Base-by-base conservation (phyloP, 2,888 invertebrate genomes). In the Hirtodrosophila duncani region DNA sequence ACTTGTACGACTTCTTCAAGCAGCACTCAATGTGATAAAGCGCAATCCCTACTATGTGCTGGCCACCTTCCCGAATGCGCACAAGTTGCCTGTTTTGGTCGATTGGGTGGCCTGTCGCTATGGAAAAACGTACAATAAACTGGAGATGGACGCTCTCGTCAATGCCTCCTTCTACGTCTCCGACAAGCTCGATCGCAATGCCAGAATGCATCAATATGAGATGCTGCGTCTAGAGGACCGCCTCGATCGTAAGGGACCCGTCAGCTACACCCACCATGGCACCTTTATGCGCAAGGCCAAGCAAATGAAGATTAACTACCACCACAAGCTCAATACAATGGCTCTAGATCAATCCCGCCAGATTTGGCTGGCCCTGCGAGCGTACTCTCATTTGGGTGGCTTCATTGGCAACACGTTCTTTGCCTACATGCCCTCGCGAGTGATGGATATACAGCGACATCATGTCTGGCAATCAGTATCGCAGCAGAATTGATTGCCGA, bases 51-150 rank as follows among this genome's bases (percentile, higher is more conserved):
- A 68, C 17, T 83, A 53, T 39, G 83, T 84, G 0, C 33, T 84
- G n/a, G 83, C 65, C 2, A 56, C 74, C 1, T 31, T 84, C 2
- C 82, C 83, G 4, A 65, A 83, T 53, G 80, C 63, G 0, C 66
- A 84, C 26, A 71, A 65, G 31, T 11, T 71, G 16, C 83, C 83
- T 3, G 13, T 66, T 2, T 45, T 85, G 0, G 16, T 65, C 2
- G 70, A 74, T 14, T 84, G 81, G 77, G 59, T 74, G 2, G 62
- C 61, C 0, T 41, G 53, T 4, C 69, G 84, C 0, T 83, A 69
- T 37, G 82, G 83, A 0, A 61, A 65, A 24, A 46, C 51, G 1
- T 74, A 61, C 10, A 58, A 42, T 4, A 16, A 39, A 3, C 5
- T 31, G 3, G 57, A 78, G 20, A 55, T 71, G 36, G 0, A 18